Conservation (phyloP, 1,140 invertebrate species). For the Drosophila triauraria region DNA sequence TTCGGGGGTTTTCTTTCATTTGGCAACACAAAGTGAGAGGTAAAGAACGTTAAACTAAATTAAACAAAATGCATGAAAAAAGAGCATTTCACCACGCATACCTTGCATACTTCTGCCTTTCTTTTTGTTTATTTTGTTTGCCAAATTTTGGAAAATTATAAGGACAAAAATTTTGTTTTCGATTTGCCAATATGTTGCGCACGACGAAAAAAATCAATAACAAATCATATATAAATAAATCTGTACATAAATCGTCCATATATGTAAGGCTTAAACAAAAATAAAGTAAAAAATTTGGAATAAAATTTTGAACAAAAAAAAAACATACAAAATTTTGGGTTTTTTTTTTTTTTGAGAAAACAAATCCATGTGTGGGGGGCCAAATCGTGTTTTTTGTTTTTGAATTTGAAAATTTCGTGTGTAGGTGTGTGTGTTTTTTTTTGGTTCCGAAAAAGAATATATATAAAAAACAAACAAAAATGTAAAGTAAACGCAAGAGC, state of each 20-base stretch:
- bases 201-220: slow-evolving; percentile 42
- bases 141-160: slow-evolving; percentile 50
- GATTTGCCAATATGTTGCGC: slow-evolving; percentile 36
- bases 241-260: slow-evolving; percentile 54
- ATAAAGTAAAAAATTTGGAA: slow-evolving; percentile 57
- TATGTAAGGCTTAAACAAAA: slow-evolving; percentile 58
- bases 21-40: slow-evolving; percentile 52
- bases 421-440: slow-evolving; percentile 13
- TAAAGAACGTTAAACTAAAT: slow-evolving; percentile 35
- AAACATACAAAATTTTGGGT: slow-evolving; percentile 63
- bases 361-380: slow-evolving; percentile 61
- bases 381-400: slow-evolving; percentile 74
- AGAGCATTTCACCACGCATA: slow-evolving; percentile 28
- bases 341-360: slow-evolving; percentile 52
- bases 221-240: slow-evolving; percentile 38
- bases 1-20: slow-evolving; percentile 16
- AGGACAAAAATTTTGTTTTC: slow-evolving; percentile 33
- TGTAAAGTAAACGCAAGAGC: slow-evolving; percentile 39
- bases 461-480: slow-evolving; percentile 45
- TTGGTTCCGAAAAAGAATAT: slow-evolving; percentile 22
- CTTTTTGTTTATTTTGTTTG: slow-evolving; percentile 14
- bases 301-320: slow-evolving; percentile 56
- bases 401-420: slow-evolving; percentile 50
- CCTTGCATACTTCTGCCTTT: slow-evolving; percentile 50
- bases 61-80: slow-evolving; percentile 40